Percentiles rank a stretch among this genome's conserved stretches.
Evolutionary conservation across 2,113 vertebrate species (phyloP).

Genomic region (Strigops habroptila): DNA sequence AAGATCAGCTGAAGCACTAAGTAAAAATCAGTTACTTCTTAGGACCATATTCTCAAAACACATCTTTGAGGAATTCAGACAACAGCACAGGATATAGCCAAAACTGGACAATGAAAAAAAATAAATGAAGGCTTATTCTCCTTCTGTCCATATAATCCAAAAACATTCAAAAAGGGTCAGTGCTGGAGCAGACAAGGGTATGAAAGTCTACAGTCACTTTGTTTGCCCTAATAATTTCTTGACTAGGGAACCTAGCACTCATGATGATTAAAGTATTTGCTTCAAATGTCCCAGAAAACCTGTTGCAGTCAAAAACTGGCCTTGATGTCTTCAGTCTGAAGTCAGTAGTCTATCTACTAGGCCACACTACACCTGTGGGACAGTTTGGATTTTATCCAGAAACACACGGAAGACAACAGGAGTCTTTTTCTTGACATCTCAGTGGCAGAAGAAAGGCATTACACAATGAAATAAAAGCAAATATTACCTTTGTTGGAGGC

Average conservation of each 20-base stretch:
- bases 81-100: background rate
- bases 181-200: background rate
- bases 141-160: background rate
- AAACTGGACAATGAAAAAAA: background rate
- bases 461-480: background rate
- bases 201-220: background rate
- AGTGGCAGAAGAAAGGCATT: background rate
- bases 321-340: background rate
- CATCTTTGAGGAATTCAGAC: background rate
- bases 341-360: background rate
- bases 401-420: background rate
- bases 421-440: background rate
- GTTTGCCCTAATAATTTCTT: background rate
- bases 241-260: background rate
- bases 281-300: background rate
- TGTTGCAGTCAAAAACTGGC: background rate
- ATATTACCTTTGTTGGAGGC: background rate
- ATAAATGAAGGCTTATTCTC: background rate
- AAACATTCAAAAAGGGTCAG: background rate
- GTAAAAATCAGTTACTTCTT: rapidly evolving
- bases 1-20: background rate
- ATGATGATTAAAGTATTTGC: background rate
- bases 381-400: background rate
- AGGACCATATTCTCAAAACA: background rate
- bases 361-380: rapidly evolving